These are phyloP conservation scores for Tetropium fuscum DNA, from an alignment of 2,888 invertebrate species.

Conservation along the genomic window DNA sequence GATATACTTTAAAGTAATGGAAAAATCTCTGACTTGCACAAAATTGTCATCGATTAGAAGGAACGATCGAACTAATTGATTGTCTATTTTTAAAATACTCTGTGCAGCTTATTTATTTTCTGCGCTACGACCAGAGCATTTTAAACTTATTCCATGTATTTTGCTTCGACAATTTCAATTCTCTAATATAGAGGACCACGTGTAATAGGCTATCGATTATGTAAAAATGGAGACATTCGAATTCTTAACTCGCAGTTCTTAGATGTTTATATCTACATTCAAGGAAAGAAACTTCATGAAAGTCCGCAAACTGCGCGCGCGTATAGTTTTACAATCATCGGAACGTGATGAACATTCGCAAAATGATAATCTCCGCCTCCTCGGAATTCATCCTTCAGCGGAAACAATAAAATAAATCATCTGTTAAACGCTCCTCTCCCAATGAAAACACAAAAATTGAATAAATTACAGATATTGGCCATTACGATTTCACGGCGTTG, in stretches of 20 bases:
- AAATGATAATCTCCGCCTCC: constrained; percentile 37
- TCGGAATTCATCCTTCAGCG: constrained; percentile 36
- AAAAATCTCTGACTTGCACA: no score
- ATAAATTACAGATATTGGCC: constrained; percentile 62
- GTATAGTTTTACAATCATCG: constrained; percentile 53
- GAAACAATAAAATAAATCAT: constrained; percentile 59
- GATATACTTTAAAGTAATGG: no score
- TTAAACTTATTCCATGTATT: no score
- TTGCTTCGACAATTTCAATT: no score
- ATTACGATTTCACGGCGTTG: constrained; percentile 59
- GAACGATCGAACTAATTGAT: no score
- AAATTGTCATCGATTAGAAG: no score
- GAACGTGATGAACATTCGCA: constrained; percentile 49
- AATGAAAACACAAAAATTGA: constrained; percentile 60
- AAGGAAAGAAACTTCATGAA: constrained; percentile 47
- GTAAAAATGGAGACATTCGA: constrained; percentile 32
- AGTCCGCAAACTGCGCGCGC: constrained; percentile 51
- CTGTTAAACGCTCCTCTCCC: constrained; percentile 55
- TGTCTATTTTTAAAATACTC: no score
- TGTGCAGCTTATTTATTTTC: no score
- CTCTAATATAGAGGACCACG: background rate
- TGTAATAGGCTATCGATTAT: constrained; percentile 18
- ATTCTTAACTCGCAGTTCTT: constrained; percentile 41
- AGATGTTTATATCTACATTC: constrained; percentile 53
- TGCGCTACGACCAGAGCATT: no score